Percentiles rank a stretch among this genome's conserved stretches.
These are phyloP conservation scores for Pygocentrus nattereri DNA, from an alignment of 2,797 vertebrate genomes.

Conservation along the genomic window DNA sequence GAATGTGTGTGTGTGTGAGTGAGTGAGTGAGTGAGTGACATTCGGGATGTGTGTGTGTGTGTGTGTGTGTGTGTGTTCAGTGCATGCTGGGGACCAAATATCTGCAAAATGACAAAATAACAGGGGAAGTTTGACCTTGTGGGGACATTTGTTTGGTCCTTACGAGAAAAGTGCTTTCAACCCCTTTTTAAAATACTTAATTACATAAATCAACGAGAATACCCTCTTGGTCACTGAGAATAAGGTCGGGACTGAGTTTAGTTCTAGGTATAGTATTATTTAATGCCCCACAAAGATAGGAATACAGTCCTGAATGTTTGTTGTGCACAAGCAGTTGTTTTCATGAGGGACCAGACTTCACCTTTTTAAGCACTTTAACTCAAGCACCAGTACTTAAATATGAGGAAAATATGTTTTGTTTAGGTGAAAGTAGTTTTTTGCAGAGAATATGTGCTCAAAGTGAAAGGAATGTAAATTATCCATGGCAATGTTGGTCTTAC, in stretches of 20 bases:
- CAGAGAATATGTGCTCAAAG: neutral
- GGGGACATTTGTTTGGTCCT: neutral
- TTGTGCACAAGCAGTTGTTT: conserved; percentile 31
- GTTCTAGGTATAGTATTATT: neutral
- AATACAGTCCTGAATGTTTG: neutral
- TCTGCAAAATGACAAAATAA: neutral
- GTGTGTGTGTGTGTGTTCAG: neutral
- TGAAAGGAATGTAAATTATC: neutral
- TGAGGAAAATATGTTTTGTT: neutral
- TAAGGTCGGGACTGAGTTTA: neutral
- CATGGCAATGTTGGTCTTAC: neutral
- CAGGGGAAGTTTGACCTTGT: neutral
- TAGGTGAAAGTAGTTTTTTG: neutral
- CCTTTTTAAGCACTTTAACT: neutral
- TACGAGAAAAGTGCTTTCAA: neutral
- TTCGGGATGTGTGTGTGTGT: conserved; percentile 55
- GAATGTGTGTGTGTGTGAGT: conserved; percentile 58
- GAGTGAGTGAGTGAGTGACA: no score
- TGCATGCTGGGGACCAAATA: conserved; percentile 2
- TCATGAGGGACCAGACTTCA: conserved; percentile 20
- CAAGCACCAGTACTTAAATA: neutral
- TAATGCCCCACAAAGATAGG: neutral
- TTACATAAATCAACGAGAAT: neutral
- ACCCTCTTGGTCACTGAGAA: neutral
- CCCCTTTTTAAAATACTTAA: neutral